Conservation (phyloP, 1,140 invertebrate species). For the Drosophila lini region DNA sequence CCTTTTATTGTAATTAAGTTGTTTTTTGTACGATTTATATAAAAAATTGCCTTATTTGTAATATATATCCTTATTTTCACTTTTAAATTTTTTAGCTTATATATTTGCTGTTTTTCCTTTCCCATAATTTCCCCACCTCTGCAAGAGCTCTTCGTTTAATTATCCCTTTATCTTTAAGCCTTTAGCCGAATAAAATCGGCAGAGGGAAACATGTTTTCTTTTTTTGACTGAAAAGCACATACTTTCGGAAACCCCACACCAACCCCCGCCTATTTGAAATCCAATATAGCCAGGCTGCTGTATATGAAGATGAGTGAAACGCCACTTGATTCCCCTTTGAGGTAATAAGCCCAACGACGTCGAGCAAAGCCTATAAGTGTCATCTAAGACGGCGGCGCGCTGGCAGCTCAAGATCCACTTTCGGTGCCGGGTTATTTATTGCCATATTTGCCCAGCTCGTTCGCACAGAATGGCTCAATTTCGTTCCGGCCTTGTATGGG, state of each 20-base stretch:
- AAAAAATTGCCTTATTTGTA: not conserved
- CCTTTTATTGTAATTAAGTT: not conserved
- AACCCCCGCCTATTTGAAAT: constrained; percentile 7
- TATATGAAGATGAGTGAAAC: constrained; percentile 9
- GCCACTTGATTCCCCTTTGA: constrained; percentile 36
- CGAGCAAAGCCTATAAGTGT: constrained; percentile 34
- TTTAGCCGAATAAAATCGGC: not conserved
- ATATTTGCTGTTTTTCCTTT: too few relatives aligned
- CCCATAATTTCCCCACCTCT: not conserved
- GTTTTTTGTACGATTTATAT: not conserved
- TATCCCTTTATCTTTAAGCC: not conserved
- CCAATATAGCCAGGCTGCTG: constrained; percentile 9
- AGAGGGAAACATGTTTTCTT: not conserved
- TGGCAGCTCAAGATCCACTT: constrained; percentile 44
- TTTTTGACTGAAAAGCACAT: not conserved
- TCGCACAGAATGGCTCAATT: constrained; percentile 62
- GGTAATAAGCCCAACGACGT: constrained; percentile 20
- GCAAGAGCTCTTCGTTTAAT: not conserved
- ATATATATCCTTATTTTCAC: too few relatives aligned
- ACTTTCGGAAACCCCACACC: not conserved
- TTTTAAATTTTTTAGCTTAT: not conserved
- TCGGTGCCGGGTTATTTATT: constrained; percentile 58
- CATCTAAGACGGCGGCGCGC: constrained; percentile 5
- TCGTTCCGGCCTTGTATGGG: constrained; percentile 41
- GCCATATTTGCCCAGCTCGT: constrained; percentile 44